Evolutionary conservation across 30 jellyfish, hydroid and myxozoan genomes (phyloP), one percentile per base, ranked within the genome.

Genomic region (Nemopilema nomurai): DNA sequence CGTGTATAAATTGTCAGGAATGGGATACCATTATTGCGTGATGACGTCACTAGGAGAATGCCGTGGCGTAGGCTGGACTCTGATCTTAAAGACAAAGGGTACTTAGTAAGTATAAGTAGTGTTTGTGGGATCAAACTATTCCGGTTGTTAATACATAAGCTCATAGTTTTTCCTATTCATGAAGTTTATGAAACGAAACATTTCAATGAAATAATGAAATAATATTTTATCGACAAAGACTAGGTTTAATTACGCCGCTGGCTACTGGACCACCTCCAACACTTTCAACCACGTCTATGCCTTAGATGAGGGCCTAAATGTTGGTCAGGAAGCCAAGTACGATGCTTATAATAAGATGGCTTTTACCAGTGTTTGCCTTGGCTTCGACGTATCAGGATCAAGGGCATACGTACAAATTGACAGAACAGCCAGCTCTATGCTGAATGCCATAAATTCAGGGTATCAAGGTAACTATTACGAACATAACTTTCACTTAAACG

Each of bases 61-160:
- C 75, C 17, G 62, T 26, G 82, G 90, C 1, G 62, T 62, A 8
- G 90, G 90, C 29, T 80, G 90, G 90, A 80, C 90, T 0, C 83
- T 80, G 22, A 49, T 80, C 0, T 16, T 80, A 51, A 80, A 68
- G n/a, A 80, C 90, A 18, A 22, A 33, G 26, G 90, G 90, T 64
- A 49, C 0, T 21, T 20, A 70, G 89, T 79, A 62, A 0, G 80
- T 49, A 49, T 16, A n/a, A n/a, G n/a, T n/a, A n/a, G n/a, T n/a
- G n/a, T n/a, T n/a, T n/a, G n/a, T 23, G 8, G 24, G 28, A 22
- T 30, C 26, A 18, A 0, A 0, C 22, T 57, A 0, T 0, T 57
- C 25, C 19, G 4, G 1, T 4, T 25, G 22, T 1, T 18, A 22
- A 57, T 18, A 1, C 25, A 1, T 1, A 0, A 28, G 21, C 28